Percentiles rank a stretch among this genome's conserved stretches.
phyloP scores from a whole-genome alignment of 2,113 vertebrate species.

The Ursus arctos region DNA sequence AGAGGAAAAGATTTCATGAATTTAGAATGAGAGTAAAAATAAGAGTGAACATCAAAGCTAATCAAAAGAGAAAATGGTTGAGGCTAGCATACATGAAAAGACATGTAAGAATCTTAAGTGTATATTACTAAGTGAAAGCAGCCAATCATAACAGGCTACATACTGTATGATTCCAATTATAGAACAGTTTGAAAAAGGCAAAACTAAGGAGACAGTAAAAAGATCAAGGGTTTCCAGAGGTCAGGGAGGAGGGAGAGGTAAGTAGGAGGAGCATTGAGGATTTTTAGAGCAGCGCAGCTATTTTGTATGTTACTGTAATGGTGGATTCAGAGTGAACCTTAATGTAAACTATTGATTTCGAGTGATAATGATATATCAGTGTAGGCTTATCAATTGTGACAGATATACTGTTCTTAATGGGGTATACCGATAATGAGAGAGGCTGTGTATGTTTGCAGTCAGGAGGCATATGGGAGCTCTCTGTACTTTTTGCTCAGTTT shows the following conservation, averaged over 20 bases:
- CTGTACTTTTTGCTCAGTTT: neutral
- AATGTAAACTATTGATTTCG: neutral
- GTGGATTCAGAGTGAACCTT: neutral
- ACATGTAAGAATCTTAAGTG: neutral
- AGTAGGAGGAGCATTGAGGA: neutral
- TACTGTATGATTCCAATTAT: neutral
- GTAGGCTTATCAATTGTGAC: neutral
- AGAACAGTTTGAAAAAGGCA: neutral
- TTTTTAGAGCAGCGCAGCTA: neutral
- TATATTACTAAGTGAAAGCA: neutral
- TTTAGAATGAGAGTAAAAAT: neutral
- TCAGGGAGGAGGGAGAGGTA: neutral
- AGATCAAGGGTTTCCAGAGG: neutral
- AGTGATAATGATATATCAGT: neutral
- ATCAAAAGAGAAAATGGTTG: neutral
- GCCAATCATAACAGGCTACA: neutral
- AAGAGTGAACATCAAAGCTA: neutral
- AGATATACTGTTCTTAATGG: neutral
- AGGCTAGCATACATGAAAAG: neutral
- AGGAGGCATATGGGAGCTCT: neutral
- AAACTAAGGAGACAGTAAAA: neutral
- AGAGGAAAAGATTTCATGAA: neutral
- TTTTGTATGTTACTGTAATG: neutral
- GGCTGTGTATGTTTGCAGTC: neutral
- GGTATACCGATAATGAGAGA: neutral